phyloP scores from a whole-genome alignment of 2,113 vertebrate genomes.

The Grammomys dolichurus region DNA sequence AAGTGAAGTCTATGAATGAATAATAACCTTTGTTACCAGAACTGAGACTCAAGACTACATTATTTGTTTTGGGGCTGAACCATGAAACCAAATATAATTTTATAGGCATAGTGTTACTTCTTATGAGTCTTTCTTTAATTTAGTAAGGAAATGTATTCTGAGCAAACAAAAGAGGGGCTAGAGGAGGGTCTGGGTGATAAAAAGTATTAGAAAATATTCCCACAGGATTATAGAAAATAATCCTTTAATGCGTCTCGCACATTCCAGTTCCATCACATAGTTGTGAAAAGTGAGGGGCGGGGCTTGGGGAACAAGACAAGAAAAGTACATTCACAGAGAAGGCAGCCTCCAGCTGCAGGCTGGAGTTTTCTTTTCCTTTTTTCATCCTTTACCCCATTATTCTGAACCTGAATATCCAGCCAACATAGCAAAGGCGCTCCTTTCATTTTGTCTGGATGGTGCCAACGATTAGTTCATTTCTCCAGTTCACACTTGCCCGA shows the following conservation, averaged over 20 bases:
- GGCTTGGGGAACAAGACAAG: background rate
- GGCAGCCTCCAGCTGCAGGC: background rate
- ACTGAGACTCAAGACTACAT: background rate
- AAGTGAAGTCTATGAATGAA: background rate
- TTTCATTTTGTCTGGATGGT: constrained; percentile 64
- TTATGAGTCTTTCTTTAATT: constrained; percentile 23
- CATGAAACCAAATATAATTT: constrained; percentile 44
- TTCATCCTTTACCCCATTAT: background rate
- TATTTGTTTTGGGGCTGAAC: background rate
- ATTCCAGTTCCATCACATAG: constrained; percentile 56
- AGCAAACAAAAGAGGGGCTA: background rate
- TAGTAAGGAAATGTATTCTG: constrained; percentile 33
- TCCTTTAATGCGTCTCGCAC: constrained; percentile 48
- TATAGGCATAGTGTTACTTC: background rate
- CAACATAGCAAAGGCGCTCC: constrained; percentile 44
- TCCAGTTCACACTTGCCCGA: constrained; percentile 69
- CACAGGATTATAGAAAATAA: background rate
- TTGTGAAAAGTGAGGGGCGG: constrained; percentile 4
- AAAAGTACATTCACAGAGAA: constrained; percentile 25
- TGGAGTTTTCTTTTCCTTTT: constrained; percentile 1
- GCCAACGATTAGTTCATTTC: constrained; percentile 74
- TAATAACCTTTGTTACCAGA: background rate
- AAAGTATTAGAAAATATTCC: constrained; percentile 13
- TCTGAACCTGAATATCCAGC: constrained; percentile 59
- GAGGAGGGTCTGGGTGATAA: background rate